Percentiles rank a stretch among this genome's conserved stretches.
These are phyloP conservation scores for Urocynchramus pylzowi DNA, from an alignment of 2,113 vertebrate genomes.

Conservation along the genomic window DNA sequence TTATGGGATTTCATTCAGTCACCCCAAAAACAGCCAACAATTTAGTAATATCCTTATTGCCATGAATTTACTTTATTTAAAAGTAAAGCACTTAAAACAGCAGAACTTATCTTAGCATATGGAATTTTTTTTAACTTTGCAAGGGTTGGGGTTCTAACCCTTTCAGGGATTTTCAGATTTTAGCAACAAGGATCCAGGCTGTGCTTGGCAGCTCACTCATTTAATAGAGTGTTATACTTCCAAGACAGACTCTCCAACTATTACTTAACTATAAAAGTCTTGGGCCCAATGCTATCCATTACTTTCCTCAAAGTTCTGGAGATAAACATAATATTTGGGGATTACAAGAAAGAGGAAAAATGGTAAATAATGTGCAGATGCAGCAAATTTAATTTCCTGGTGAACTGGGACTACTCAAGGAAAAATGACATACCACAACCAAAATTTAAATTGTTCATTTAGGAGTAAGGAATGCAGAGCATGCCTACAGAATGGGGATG, in stretches of 20 bases:
- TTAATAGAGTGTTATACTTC: not conserved
- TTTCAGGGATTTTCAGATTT: not conserved
- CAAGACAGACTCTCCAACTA: not conserved
- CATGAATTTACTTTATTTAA: not conserved
- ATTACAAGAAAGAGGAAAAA: not conserved
- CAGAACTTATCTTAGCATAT: not conserved
- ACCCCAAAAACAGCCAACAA: not conserved
- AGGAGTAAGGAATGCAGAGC: not conserved
- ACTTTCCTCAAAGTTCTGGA: not conserved
- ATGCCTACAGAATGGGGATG: not conserved
- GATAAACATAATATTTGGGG: not conserved
- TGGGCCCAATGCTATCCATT: not conserved
- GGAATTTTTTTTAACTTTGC: not conserved
- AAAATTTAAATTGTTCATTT: not conserved
- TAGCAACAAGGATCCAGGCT: not conserved
- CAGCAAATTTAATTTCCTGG: not conserved
- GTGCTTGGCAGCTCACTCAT: not conserved
- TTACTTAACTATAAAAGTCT: not conserved
- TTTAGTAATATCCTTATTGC: not conserved
- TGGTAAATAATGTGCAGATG: not conserved
- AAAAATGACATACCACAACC: not conserved
- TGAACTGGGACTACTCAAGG: not conserved
- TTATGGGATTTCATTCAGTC: not conserved
- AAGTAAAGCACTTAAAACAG: not conserved
- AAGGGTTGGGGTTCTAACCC: not conserved